phyloP scores from a whole-genome alignment of 2,113 vertebrate genomes.

The Bucco capensis region DNA sequence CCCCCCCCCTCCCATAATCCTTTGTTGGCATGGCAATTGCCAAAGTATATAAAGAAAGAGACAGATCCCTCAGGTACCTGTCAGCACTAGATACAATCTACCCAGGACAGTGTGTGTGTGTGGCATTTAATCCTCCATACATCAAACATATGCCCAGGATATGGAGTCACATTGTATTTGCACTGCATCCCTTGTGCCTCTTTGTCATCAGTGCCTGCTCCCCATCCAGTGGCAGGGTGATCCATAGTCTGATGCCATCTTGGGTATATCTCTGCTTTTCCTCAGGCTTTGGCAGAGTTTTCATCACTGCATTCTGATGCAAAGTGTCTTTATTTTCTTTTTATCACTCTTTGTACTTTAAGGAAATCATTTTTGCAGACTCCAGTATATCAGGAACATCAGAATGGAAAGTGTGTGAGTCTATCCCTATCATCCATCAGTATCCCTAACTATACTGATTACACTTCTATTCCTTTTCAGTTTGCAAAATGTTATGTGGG shows the following conservation, averaged over 20 bases:
- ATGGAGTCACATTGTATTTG: conserved; percentile 35
- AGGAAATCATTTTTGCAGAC: background rate
- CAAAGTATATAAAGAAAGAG: conserved; percentile 45
- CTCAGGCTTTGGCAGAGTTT: conserved; percentile 26
- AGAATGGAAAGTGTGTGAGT: background rate
- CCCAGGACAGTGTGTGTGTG: conserved; percentile 51
- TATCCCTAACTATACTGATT: conserved; percentile 2
- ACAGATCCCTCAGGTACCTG: conserved; percentile 59
- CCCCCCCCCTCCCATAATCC: background rate
- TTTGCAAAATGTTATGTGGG: background rate
- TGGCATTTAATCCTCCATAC: conserved; percentile 57
- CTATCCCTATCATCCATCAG: background rate
- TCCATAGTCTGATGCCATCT: conserved; percentile 55
- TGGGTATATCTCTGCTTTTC: conserved; percentile 21
- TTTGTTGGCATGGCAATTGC: conserved; percentile 33
- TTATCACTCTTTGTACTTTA: background rate
- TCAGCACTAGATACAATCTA: conserved; percentile 53
- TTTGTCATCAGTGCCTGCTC: conserved; percentile 37
- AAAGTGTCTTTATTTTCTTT: conserved; percentile 36
- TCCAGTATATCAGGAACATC: background rate
- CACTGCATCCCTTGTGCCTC: conserved; percentile 22
- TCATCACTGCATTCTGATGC: conserved; percentile 24
- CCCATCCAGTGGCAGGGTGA: conserved; percentile 40
- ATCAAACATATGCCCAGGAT: conserved; percentile 42
- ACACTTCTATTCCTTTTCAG: background rate